A percentile compares a stretch with the other conserved stretches of the same genome.
phyloP scores from a whole-genome alignment of 2,113 vertebrate species.

The Irena cyanogastra region DNA sequence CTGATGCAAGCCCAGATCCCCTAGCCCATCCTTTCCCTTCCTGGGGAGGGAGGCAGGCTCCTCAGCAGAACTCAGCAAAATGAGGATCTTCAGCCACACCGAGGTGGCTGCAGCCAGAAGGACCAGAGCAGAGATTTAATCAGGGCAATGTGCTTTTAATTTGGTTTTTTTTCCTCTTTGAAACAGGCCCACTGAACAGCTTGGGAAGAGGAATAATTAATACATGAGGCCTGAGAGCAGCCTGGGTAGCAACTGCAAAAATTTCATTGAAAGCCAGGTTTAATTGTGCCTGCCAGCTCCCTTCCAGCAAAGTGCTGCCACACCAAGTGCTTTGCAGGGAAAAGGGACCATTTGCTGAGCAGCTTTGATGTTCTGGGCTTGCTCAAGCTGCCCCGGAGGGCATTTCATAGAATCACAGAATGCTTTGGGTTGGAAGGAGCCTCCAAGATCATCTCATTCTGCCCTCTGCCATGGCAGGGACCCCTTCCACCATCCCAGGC shows the following conservation, averaged over 20 bases:
- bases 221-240: slow-evolving; percentile 29
- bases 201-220: slow-evolving; percentile 64
- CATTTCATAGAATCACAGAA: neutral
- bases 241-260: neutral
- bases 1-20: neutral
- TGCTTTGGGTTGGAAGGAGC: neutral
- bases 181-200: neutral
- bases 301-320: neutral
- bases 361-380: neutral
- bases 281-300: slow-evolving; percentile 49
- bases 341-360: neutral
- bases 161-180: slow-evolving; percentile 6
- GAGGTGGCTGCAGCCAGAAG: slow-evolving; percentile 46
- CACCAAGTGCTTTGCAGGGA: neutral
- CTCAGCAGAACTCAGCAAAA: slow-evolving; percentile 55
- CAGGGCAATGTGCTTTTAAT: slow-evolving; percentile 66
- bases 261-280: neutral
- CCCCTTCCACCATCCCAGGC: fast-evolving
- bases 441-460: neutral
- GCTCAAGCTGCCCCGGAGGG: neutral
- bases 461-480: neutral
- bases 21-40: neutral
- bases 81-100: slow-evolving; percentile 40
- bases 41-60: neutral
- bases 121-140: slow-evolving; percentile 51